Base-by-base conservation (phyloP, 2,797 vertebrate species). In the Liparis tanakae region DNA sequence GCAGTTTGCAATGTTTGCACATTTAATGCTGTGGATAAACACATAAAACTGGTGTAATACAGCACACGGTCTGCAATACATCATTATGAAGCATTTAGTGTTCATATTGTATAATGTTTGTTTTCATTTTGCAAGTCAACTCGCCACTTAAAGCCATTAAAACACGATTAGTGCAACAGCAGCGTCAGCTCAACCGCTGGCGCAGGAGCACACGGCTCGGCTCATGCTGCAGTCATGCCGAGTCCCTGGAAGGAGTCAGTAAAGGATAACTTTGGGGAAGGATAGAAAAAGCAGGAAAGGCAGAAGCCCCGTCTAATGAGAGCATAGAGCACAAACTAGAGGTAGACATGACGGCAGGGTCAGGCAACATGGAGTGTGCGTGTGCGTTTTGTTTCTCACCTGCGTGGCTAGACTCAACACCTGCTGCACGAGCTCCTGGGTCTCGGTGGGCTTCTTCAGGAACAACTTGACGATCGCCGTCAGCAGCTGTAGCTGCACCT, bases 391-490 rank as follows among this genome's bases (percentile, higher is more conserved):
- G 34, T 41, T 57, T 15, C 89, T 89, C 87, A 99, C 98, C 96
- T 99, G 98, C 0, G 98, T 99, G 65, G 98, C 98, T 82, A 99
- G 87, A 87, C 98, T 99, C 37, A 99, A 93, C 72, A 99, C 98
- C 86, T 99, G 98, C 92, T 99, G 98, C 61, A 99, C 98, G 43
- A 99, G 79, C 89, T 98, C 98, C 91, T 99, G 98, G 0, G 98
- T 99, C 93, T 99, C 98, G 0, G 98, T 99, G 1, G 98, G 98
- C 83, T 99, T 99, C 92, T 99, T 99, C 85, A 99, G 93, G 83
- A 99, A 99, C 74, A 99, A 94, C 85, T 99, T 99, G 80, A 99
- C 98, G 0, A 99, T 99, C 53, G 97, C 98, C 0, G 98, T 99
- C 83, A 99, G 93, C 51, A 99, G 92, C 91, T 99, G 98, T 66